Evolutionary conservation across 2,888 invertebrate genomes (phyloP).

Genomic region (Napeogenes sylphis): DNA sequence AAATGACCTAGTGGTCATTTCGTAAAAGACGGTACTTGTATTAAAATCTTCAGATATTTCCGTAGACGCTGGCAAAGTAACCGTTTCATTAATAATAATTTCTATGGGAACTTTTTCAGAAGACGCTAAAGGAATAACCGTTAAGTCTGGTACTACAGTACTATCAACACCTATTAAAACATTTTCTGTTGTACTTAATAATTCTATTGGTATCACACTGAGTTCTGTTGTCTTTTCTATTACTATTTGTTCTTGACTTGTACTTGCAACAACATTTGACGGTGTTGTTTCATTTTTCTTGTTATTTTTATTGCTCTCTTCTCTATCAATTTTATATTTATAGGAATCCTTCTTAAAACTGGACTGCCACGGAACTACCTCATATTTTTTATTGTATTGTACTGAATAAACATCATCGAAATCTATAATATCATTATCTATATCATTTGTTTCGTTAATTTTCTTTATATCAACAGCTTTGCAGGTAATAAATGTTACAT

Average conservation of each 20-base stretch:
- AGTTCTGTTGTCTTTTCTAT: conserved; percentile 44
- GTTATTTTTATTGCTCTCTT: conserved; percentile 32
- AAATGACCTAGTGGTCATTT: conserved; percentile 32
- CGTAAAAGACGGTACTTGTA: conserved; percentile 35
- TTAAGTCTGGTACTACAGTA: conserved; percentile 58
- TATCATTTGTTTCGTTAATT: conserved; percentile 40
- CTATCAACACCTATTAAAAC: conserved; percentile 52
- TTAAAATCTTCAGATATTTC: conserved; percentile 40
- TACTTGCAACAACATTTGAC: conserved; percentile 14
- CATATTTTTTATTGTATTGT: conserved; percentile 60
- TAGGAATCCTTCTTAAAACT: conserved; percentile 56
- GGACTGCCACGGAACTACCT: conserved; percentile 48
- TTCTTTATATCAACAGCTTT: conserved; percentile 49
- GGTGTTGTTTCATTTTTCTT: conserved; percentile 28
- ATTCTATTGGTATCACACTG: conserved; percentile 65
- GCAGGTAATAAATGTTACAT: conserved; percentile 36
- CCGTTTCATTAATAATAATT: conserved; percentile 51
- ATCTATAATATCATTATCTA: conserved; percentile 66
- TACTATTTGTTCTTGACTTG: conserved; percentile 23
- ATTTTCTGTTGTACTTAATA: conserved; percentile 64
- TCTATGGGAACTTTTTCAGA: conserved; percentile 44
- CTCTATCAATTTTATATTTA: conserved; percentile 57
- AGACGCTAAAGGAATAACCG: conserved; percentile 62
- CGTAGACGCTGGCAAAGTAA: conserved; percentile 53
- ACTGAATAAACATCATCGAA: conserved; percentile 63